These are phyloP conservation scores for Atherinosoma microstoma DNA, from an alignment of 2,797 vertebrate species.

Conservation along the genomic window DNA sequence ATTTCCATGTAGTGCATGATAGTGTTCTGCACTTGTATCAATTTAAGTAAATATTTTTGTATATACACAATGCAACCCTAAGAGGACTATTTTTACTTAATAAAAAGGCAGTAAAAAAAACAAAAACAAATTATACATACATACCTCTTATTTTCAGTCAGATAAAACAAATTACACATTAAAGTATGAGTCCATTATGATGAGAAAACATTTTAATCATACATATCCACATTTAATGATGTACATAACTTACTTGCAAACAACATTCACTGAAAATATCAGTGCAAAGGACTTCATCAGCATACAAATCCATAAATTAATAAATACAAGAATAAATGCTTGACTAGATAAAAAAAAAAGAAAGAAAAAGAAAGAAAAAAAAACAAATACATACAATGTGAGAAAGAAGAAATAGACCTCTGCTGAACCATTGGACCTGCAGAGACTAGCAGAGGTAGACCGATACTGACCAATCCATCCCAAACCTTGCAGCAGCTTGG, in stretches of 20 bases:
- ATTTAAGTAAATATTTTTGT: constrained; percentile 68
- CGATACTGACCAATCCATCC: constrained; percentile 61
- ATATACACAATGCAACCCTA: constrained; percentile 76
- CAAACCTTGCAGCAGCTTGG: constrained; percentile 68
- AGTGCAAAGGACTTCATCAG: constrained; percentile 21
- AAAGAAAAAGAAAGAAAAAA: no score
- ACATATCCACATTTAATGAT: constrained; percentile 42
- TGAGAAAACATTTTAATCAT: constrained; percentile 56
- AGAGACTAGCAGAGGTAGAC: constrained; percentile 79
- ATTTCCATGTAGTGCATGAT: constrained; percentile 58
- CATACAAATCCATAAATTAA: constrained; percentile 60
- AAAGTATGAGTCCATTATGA: constrained; percentile 8
- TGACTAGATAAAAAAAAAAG: constrained; percentile 29
- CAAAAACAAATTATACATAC: no score
- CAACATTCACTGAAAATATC: constrained; percentile 36
- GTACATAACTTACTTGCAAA: constrained; percentile 49
- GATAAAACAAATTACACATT: not conserved
- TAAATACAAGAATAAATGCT: constrained; percentile 67
- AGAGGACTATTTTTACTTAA: constrained; percentile 81
- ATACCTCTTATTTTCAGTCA: no score
- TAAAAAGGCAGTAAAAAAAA: constrained; percentile 79
- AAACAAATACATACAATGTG: constrained; percentile 7
- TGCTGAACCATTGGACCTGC: constrained; percentile 59
- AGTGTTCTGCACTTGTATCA: constrained; percentile 60
- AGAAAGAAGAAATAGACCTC: constrained; percentile 31